A percentile compares a stretch with the other conserved stretches of the same genome.
These are phyloP conservation scores for Lindbergichthys nudifrons DNA, from an alignment of 2,797 vertebrate genomes.

Conservation along the genomic window DNA sequence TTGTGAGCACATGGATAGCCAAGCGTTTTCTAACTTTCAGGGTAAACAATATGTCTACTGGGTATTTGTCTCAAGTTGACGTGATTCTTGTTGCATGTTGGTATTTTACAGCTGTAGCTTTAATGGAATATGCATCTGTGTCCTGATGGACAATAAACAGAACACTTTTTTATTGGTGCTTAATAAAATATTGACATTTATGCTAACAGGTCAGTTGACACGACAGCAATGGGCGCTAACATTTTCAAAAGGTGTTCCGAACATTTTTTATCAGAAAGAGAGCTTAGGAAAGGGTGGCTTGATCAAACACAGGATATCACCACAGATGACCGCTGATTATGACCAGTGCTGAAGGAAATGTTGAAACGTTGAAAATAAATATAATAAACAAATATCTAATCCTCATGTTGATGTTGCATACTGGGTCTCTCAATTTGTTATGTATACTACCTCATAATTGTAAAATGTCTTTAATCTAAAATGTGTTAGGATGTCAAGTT, in stretches of 20 bases:
- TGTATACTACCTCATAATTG: too few species aligned
- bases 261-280: not conserved
- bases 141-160: not conserved
- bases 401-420: not conserved
- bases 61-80: conserved; percentile 11
- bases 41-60: conserved; percentile 16
- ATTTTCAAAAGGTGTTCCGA: not conserved
- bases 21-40: not conserved
- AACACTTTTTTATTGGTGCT: not conserved
- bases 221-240: not conserved
- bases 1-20: conserved; percentile 23
- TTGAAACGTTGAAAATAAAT: too few species aligned
- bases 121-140: not conserved
- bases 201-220: not conserved
- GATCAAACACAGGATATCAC: too few species aligned
- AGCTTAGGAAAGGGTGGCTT: too few species aligned
- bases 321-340: too few species aligned
- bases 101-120: not conserved
- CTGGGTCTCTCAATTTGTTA: not conserved
- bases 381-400: not conserved
- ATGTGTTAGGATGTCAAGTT: too few species aligned
- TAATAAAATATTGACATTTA: not conserved
- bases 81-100: conserved; percentile 5
- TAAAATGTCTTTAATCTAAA: too few species aligned
- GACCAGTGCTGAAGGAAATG: too few species aligned